Base-by-base conservation (phyloP, 2,888 invertebrate species). In the Patella pellucida region DNA sequence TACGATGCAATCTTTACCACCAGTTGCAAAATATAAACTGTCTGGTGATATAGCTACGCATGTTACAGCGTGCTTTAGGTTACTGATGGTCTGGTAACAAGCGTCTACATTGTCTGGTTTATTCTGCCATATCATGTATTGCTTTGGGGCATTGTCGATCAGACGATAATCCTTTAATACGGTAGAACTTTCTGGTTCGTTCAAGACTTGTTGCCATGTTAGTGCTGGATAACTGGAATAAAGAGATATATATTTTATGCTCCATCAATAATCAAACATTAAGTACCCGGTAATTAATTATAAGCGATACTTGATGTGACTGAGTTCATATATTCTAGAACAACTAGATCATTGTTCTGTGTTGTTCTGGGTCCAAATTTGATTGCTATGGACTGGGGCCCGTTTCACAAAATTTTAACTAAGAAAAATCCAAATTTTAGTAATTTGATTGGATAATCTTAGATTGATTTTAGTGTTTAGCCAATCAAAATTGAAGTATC, bases 171-270 rank as follows among this genome's bases (percentile, higher is more conserved):
- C 87, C 31, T 74, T 68, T 52, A 80, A 80, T 52, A 84, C 85
- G 5, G 69, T 70, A 2, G 86, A 82, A 31, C 78, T 69, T 0
- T 76, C 76, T 9, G 85, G 84, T 41, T 87, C 86, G 80, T 89
- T 89, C 52, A 85, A 78, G 1, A 89, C 90, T 74, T 90, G 90
- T 76, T 91, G 91, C 85, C 85, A 86, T 1, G 87, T 85, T 74
- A 90, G 80, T 9, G 83, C 81, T 31, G 91, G 90, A 78, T 87
- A 81, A 23, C 90, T 90, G 84, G 0, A 78, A 71, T 69, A 54
- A 67, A 69, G 0, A 52, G 52, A 4, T 12, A 50, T 31, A 52
- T 23, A 16, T 16, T 4, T 41, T 15, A 31, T 12, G 70, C 41
- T 70, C 50, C 41, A 16, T 70, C 9, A 51, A 14, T 31, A 70